Evolutionary conservation across 1,140 invertebrate genomes (phyloP), one percentile per base, ranked within the genome.

Genomic region (Trypoxylus dichotomus): DNA sequence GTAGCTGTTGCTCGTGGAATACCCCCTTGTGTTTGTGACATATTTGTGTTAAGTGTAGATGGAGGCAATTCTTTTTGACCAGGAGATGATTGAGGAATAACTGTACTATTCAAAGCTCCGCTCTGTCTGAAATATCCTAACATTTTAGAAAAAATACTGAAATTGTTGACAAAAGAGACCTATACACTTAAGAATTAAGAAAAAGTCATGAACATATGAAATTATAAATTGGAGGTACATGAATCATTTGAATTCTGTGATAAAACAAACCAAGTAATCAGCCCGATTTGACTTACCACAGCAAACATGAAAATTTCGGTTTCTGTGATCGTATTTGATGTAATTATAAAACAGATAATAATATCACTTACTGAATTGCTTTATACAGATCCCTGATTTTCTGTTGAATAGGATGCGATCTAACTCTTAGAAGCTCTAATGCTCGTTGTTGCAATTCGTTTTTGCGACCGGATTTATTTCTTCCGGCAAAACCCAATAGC

Each of bases 401-500:
- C 78, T 92, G 89, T 81, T 93, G 90, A 77, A 96, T 90, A 77
- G 91, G 90, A 80, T 92, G 88, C 68, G 93, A 92, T 83, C 91
- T 90, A 79, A 92, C 89, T 86, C 91, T 92, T 76, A 95, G 88
- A 78, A 97, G 89, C 83, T 95, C 91, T 78, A 94, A 84, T 80
- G 95, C 94, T 85, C 96, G 89, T 78, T 90, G 88, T 88, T 96
- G 92, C 75, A 97, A 88, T 88, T 97, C 95, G 80, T 91, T 91
- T 89, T 97, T 97, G 85, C 95, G 90, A 80, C 96, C 96, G 83
- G 91, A 91, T 87, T 94, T 95, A 87, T 95, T 95, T 85, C 92
- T 90, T 81, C 94, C 94, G 85, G 95, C 95, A 87, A 93, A 93
- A 85, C 92, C 93, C 83, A 96, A 90, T 86, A 97, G 87, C 86